phyloP scores from a whole-genome alignment of 2,888 invertebrate species.

The Meandrusa payeni region DNA sequence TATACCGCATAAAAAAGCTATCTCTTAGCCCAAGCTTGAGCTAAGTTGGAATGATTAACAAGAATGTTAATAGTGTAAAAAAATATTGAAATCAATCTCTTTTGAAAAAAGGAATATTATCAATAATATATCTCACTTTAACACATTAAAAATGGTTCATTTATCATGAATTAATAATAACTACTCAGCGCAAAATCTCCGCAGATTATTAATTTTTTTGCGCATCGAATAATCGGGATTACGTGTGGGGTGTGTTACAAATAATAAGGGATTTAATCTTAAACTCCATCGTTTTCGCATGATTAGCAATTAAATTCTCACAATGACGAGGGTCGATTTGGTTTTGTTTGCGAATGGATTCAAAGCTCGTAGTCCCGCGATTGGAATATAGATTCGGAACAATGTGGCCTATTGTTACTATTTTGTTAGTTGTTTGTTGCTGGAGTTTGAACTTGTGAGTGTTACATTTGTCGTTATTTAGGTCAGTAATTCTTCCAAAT shows the following conservation, averaged over 20 bases:
- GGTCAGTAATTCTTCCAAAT: too few relatives aligned
- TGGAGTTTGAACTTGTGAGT: slow-evolving; percentile 8
- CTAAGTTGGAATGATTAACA: too few relatives aligned
- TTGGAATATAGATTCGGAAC: slow-evolving; percentile 28
- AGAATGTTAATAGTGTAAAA: too few relatives aligned
- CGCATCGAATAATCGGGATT: neutral
- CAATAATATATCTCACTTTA: too few relatives aligned
- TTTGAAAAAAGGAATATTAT: too few relatives aligned
- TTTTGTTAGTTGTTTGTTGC: slow-evolving; percentile 24
- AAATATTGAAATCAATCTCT: too few relatives aligned
- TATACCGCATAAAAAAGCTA: too few relatives aligned
- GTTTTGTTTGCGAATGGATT: slow-evolving; percentile 28
- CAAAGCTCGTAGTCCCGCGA: slow-evolving; percentile 27
- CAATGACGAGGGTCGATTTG: slow-evolving; percentile 27
- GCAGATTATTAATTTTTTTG: too few relatives aligned
- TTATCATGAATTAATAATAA: too few relatives aligned
- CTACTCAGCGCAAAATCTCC: too few relatives aligned
- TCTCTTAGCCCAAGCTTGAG: too few relatives aligned
- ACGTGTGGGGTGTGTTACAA: slow-evolving; percentile 12
- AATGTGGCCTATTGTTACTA: slow-evolving; percentile 25
- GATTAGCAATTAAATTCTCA: slow-evolving; percentile 31
- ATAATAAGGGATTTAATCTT: slow-evolving; percentile 28
- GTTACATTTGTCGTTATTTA: slow-evolving; percentile 14
- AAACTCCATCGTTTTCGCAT: slow-evolving; percentile 28
- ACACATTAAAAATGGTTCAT: too few relatives aligned